Base-by-base conservation (phyloP, 2,888 invertebrate genomes). In the Orthosia gothica region DNA sequence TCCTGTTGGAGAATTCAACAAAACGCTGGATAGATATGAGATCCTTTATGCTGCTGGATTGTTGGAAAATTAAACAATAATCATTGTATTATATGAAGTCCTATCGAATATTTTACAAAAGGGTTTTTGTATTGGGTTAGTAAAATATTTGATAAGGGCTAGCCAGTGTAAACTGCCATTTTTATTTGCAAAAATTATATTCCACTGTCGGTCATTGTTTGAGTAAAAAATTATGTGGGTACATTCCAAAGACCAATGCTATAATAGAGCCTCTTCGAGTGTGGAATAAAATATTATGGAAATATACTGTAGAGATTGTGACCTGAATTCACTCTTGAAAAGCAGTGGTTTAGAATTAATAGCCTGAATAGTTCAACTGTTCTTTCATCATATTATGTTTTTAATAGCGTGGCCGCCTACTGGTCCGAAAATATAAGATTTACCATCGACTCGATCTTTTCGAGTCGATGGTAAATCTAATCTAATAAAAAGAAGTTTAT, bases 41-140 rank as follows among this genome's bases (percentile, higher is more conserved):
- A 58, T 16, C 50, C 18, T 70, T 70, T 70, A 49, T 54, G 20
- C 32, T 13, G 5, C 15, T 20, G 2, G 4, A 45, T 20, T 49
- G 80, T 57, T 16, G 18, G 26, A 62, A 76, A 74, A 62, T 57
- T 77, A 54, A 67, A 80, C 49, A 74, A 74, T 58, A 62, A 67
- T 74, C 50, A 18, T 77, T 15, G 5, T 74, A 20, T 54, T 23
- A 73, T 26, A 73, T 20, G 54, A 5, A 54, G 18, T 45, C 64
- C 1, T n/a, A n/a, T 57, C 52, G 63, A 9, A 16, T 49, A 69
- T 69, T 75, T 45, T 78, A 4, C 13, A 16, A 62, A 78, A 78
- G 40, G 52, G 40, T 7, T 54, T 57, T 54, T 54, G 16, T 13
- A 59, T 23, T 15, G 12, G 4, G 23, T 5, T 45, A 18, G 40